Percentiles rank a stretch among this genome's conserved stretches.
Conservation (phyloP, 2,113 vertebrate genomes). For the Orycteropus afer region DNA sequence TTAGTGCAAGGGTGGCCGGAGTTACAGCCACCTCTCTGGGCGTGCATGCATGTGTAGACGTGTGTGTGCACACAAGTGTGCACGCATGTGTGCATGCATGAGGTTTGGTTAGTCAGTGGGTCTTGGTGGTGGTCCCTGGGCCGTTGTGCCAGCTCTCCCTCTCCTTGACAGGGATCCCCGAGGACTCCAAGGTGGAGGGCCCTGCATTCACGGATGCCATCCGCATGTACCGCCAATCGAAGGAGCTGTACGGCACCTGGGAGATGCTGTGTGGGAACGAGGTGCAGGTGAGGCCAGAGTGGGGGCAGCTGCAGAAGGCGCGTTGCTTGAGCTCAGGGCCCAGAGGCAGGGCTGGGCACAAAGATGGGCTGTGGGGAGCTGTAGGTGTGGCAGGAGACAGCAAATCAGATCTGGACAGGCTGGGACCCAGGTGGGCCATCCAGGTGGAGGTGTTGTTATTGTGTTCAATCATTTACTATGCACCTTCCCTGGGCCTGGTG, state of each 20-base stretch:
- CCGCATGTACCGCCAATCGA: conserved; percentile 92
- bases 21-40: not conserved
- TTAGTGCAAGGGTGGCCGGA: not conserved
- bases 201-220: conserved; percentile 94
- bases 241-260: conserved; percentile 96
- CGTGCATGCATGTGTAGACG: accelerated
- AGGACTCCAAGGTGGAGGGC: conserved; percentile 92
- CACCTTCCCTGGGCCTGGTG: not conserved
- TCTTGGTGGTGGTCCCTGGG: not conserved
- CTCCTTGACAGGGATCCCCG: conserved; percentile 90
- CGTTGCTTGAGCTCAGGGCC: not conserved
- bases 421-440: not conserved
- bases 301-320: no score
- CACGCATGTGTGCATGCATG: not conserved
- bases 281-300: conserved; percentile 88
- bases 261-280: conserved; percentile 96
- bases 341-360: not conserved
- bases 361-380: not conserved
- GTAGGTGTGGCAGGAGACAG: not conserved
- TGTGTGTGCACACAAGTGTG: not conserved
- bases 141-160: not conserved
- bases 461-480: not conserved
- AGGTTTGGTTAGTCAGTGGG: not conserved
- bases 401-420: not conserved
- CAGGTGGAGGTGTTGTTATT: not conserved